Conservation (phyloP, 2,797 vertebrate species). For the Acipenser oxyrinchus region DNA sequence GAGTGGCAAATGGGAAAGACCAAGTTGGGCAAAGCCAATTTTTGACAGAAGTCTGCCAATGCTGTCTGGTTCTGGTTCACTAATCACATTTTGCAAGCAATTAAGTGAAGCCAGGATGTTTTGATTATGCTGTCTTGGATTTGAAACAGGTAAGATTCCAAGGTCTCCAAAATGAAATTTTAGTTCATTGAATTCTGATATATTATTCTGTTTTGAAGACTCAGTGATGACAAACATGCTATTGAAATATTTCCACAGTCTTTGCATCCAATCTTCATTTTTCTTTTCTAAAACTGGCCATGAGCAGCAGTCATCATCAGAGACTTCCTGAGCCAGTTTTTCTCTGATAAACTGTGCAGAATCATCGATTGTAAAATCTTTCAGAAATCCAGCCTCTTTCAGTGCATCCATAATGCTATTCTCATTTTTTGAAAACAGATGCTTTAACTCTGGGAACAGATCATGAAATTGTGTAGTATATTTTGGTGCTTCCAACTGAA, state of each 20-base stretch:
- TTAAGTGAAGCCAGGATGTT: slow-evolving; percentile 22
- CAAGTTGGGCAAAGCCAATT: slow-evolving; percentile 34
- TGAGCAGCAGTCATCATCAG: not conserved
- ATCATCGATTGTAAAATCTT: slow-evolving; percentile 24
- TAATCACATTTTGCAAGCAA: slow-evolving; percentile 24
- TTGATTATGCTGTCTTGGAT: rapidly evolving
- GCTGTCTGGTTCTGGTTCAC: rapidly evolving
- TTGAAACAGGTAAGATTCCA: slow-evolving; percentile 31
- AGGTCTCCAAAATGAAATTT: slow-evolving; percentile 12
- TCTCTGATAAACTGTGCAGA: slow-evolving; percentile 27
- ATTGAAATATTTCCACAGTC: slow-evolving; percentile 33
- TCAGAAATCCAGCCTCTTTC: slow-evolving; percentile 22
- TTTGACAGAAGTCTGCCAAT: slow-evolving; percentile 21
- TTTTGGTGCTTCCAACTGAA: slow-evolving; percentile 19
- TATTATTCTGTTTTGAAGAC: rapidly evolving
- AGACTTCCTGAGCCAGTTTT: slow-evolving; percentile 25
- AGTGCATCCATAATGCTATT: not conserved
- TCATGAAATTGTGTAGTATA: not conserved
- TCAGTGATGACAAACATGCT: rapidly evolving
- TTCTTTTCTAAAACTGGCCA: not conserved
- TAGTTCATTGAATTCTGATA: slow-evolving; percentile 10
- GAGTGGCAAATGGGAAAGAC: rapidly evolving
- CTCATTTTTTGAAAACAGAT: not conserved
- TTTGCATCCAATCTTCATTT: not conserved
- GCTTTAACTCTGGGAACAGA: slow-evolving; percentile 32